phyloP scores from a whole-genome alignment of 35 echinoderm and acorn worm genomes.

The Heliocidaris erythrogramma region DNA sequence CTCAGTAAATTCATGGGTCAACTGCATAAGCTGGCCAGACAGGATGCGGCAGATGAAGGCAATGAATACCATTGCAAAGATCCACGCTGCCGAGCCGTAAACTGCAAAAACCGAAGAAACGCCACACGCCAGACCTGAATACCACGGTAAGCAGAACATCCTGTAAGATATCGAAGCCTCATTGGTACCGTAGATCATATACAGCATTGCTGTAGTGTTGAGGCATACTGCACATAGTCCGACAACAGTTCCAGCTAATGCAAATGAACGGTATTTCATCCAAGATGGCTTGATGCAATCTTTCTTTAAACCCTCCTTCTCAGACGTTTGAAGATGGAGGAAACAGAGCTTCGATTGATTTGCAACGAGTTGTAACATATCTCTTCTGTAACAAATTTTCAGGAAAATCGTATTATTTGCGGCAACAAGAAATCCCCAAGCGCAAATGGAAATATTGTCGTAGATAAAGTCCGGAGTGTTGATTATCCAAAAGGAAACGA shows the following conservation, averaged over 20 bases:
- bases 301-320: background rate
- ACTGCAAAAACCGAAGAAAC: background rate
- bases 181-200: background rate
- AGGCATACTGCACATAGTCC: background rate
- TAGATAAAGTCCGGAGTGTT: background rate
- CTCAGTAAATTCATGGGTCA: background rate
- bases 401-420: background rate
- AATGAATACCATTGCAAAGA: background rate
- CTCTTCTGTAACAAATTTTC: background rate
- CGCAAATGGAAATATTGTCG: background rate
- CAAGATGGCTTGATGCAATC: background rate
- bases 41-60: background rate
- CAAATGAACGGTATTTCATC: background rate
- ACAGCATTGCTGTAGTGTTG: background rate
- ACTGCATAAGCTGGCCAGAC: background rate
- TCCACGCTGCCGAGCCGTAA: background rate
- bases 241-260: background rate
- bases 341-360: background rate
- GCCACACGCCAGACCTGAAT: background rate
- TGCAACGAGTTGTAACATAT: background rate
- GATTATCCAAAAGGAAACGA: background rate
- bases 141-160: background rate
- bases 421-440: background rate
- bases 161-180: background rate
- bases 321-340: too few relatives aligned